Evolutionary conservation across 2,797 vertebrate genomes (phyloP).

Genomic region (Cichlasoma orientale): DNA sequence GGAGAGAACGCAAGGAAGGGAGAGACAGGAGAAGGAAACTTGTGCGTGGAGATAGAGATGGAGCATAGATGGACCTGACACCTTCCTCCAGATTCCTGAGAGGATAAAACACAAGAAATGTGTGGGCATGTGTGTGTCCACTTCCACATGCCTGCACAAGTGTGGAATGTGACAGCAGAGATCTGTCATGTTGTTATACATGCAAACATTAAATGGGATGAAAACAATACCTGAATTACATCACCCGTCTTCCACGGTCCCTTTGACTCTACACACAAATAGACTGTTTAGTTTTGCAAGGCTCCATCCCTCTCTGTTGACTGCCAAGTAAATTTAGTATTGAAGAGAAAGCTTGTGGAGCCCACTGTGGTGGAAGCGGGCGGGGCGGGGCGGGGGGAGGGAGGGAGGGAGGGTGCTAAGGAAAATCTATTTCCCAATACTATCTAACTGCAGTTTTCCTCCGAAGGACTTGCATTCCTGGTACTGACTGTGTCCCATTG

Average conservation of each 20-base stretch:
- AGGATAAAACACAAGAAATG: constrained; percentile 67
- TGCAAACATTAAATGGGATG: constrained; percentile 52
- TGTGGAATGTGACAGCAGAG: constrained; percentile 59
- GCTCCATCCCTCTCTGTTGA: constrained; percentile 67
- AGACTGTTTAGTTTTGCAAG: constrained; percentile 61
- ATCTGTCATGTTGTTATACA: constrained; percentile 47
- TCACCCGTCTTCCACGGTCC: not conserved
- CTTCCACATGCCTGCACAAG: constrained; percentile 68
- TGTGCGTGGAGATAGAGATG: constrained; percentile 66
- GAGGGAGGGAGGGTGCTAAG: constrained; percentile 10
- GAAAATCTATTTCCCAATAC: constrained; percentile 94
- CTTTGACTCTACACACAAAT: constrained; percentile 20
- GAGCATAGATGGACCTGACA: constrained; percentile 79
- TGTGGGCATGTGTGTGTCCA: constrained; percentile 47
- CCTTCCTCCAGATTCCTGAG: constrained; percentile 75
- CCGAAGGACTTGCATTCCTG: constrained; percentile 90
- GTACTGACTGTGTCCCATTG: constrained; percentile 87
- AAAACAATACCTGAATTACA: constrained; percentile 49
- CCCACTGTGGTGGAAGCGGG: constrained; percentile 64
- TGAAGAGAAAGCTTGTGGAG: constrained; percentile 66
- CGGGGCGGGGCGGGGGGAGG: not conserved
- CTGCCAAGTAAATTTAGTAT: constrained; percentile 76
- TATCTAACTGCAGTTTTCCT: constrained; percentile 84
- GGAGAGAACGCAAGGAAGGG: constrained; percentile 41
- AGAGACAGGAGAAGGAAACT: constrained; percentile 68